Evolutionary conservation across 2,888 invertebrate species (phyloP).

Genomic region (Pharmacophagus antenor): DNA sequence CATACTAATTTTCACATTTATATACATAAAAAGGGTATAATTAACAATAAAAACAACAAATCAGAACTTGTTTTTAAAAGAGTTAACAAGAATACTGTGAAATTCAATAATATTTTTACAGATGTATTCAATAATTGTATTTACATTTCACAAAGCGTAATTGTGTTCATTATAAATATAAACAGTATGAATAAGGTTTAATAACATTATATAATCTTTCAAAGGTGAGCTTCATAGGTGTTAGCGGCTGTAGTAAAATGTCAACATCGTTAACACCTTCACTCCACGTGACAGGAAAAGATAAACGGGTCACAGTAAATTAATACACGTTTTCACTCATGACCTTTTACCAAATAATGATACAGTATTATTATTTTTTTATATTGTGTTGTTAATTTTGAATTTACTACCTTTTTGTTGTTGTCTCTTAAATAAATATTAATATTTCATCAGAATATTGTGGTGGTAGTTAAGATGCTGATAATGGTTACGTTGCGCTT

Average conservation of each 20-base stretch:
- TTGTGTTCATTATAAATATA: not conserved
- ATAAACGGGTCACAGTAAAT: slow-evolving; percentile 17
- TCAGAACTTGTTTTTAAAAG: too few relatives aligned
- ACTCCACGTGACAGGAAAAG: slow-evolving; percentile 13
- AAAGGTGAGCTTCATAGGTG: slow-evolving; percentile 3
- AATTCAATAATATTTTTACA: too few relatives aligned
- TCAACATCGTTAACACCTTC: slow-evolving; percentile 25
- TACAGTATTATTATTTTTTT: too few relatives aligned
- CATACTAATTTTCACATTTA: too few relatives aligned
- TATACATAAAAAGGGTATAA: too few relatives aligned
- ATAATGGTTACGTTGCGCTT: too few relatives aligned
- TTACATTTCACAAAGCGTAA: too few relatives aligned
- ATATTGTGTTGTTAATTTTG: not conserved
- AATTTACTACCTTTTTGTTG: not conserved
- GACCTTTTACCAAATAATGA: not conserved
- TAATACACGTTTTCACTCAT: slow-evolving; percentile 6
- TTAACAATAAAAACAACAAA: too few relatives aligned
- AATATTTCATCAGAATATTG: too few relatives aligned
- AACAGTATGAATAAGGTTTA: not conserved
- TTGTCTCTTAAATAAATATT: too few relatives aligned
- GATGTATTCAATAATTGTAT: not conserved
- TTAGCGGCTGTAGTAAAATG: slow-evolving; percentile 10
- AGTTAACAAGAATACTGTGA: too few relatives aligned
- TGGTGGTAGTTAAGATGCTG: too few relatives aligned
- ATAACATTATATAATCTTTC: not conserved